Percentiles rank a stretch among this genome's conserved stretches.
phyloP scores from a whole-genome alignment of 2,113 vertebrate species.

The Oceanodroma tethys region DNA sequence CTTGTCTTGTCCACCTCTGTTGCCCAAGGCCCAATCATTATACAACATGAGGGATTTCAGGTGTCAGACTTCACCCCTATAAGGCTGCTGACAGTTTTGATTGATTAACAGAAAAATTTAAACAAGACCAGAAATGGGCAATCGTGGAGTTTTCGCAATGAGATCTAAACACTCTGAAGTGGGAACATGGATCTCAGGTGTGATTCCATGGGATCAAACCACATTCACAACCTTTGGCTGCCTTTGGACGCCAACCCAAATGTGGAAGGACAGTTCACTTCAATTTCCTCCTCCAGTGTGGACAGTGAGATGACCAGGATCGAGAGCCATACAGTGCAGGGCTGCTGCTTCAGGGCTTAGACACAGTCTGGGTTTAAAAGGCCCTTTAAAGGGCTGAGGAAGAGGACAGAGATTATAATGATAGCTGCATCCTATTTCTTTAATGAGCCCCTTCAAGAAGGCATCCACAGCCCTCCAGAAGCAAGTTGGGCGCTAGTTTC shows the following conservation, averaged over 20 bases:
- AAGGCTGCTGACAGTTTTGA: background rate
- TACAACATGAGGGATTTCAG: background rate
- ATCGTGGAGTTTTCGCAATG: rapidly evolving
- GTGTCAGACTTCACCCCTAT: background rate
- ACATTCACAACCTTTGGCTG: background rate
- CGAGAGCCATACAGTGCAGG: background rate
- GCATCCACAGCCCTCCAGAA: background rate
- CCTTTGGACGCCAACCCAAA: background rate
- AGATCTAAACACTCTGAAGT: background rate
- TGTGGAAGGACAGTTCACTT: background rate
- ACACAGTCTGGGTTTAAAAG: background rate
- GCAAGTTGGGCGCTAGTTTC: background rate
- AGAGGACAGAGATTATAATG: background rate
- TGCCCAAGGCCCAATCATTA: background rate
- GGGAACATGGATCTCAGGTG: background rate
- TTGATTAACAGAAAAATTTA: background rate
- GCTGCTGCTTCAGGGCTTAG: background rate
- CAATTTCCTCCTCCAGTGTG: background rate
- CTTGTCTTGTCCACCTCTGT: background rate
- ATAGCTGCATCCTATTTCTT: background rate
- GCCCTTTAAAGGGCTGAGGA: background rate
- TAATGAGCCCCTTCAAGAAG: background rate
- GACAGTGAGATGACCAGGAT: background rate
- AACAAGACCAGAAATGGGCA: background rate
- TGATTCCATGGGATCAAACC: background rate